A percentile compares a stretch with the other conserved stretches of the same genome.
Evolutionary conservation across 2,888 invertebrate species (phyloP).

Genomic region (Drosophila koepferae): DNA sequence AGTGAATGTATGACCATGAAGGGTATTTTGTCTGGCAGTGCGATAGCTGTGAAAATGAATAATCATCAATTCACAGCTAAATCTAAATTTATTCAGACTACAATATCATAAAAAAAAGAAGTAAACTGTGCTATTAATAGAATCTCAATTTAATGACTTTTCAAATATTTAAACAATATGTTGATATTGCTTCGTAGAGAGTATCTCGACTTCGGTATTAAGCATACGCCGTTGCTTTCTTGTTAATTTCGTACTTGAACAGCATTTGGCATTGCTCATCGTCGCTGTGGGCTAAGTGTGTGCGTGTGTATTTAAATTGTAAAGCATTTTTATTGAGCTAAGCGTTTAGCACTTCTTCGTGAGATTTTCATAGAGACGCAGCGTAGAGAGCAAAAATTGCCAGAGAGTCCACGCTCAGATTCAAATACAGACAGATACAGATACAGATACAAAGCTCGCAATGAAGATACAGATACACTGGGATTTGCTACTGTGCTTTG

Average conservation of each 20-base stretch:
- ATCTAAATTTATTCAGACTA: neutral
- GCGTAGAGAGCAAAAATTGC: conserved; percentile 32
- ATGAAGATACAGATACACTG: conserved; percentile 4
- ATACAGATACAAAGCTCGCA: conserved; percentile 9
- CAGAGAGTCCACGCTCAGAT: conserved; percentile 17
- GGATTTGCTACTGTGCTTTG: conserved; percentile 32
- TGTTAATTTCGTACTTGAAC: conserved; percentile 56
- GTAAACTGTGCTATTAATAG: neutral
- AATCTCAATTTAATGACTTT: neutral
- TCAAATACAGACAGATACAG: conserved; percentile 10
- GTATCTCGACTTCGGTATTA: conserved; percentile 9
- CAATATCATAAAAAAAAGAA: neutral
- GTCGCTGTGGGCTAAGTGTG: neutral
- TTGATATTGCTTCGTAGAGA: conserved; percentile 2
- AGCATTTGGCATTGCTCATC: conserved; percentile 42
- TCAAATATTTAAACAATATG: neutral
- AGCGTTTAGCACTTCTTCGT: conserved; percentile 76
- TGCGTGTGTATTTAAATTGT: conserved; percentile 59
- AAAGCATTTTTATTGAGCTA: conserved; percentile 74
- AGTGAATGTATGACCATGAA: conserved; percentile 2
- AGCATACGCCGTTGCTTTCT: conserved; percentile 3
- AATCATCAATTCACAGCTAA: conserved; percentile 3
- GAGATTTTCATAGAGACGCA: conserved; percentile 58
- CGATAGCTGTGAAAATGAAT: neutral
- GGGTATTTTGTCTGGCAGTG: neutral